Percentiles rank a stretch among this genome's conserved stretches.
Evolutionary conservation across 2,888 invertebrate genomes (phyloP).

Genomic region (Geophilus truncorum): DNA sequence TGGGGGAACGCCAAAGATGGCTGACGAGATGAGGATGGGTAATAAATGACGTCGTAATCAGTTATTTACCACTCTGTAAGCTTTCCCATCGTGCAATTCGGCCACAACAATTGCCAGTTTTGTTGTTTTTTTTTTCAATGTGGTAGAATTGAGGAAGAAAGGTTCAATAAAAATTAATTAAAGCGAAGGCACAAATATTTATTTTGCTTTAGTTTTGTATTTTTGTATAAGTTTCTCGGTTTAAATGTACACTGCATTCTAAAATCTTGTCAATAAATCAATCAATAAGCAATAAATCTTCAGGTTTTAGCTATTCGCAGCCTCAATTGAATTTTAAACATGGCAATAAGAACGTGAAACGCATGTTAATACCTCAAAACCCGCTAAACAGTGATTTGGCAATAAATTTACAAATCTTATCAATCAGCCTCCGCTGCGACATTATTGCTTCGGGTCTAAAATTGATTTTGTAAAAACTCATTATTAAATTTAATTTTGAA

Average conservation of each 20-base stretch:
- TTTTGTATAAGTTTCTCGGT: not conserved
- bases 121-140: not conserved
- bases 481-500: not conserved
- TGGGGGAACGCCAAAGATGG: conserved; percentile 4
- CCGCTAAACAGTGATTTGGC: not conserved
- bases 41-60: conserved; percentile 10
- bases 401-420: not conserved
- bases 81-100: not conserved
- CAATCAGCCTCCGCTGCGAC: too few relatives aligned
- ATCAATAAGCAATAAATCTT: conserved; percentile 5
- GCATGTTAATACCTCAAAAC: not conserved
- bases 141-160: not conserved
- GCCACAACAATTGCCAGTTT: not conserved
- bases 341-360: not conserved
- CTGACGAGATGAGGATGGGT: conserved; percentile 5
- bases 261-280: not conserved
- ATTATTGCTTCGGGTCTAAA: too few relatives aligned
- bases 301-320: not conserved
- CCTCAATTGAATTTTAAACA: not conserved
- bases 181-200: too few relatives aligned
- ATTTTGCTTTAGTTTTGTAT: not conserved
- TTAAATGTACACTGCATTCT: not conserved
- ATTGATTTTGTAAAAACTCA: not conserved
- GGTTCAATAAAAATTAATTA: too few relatives aligned
- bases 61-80: not conserved